A percentile compares a stretch with the other conserved stretches of the same genome.
These are phyloP conservation scores for Mythimna pallens DNA, from an alignment of 2,888 invertebrate species.

Conservation along the genomic window DNA sequence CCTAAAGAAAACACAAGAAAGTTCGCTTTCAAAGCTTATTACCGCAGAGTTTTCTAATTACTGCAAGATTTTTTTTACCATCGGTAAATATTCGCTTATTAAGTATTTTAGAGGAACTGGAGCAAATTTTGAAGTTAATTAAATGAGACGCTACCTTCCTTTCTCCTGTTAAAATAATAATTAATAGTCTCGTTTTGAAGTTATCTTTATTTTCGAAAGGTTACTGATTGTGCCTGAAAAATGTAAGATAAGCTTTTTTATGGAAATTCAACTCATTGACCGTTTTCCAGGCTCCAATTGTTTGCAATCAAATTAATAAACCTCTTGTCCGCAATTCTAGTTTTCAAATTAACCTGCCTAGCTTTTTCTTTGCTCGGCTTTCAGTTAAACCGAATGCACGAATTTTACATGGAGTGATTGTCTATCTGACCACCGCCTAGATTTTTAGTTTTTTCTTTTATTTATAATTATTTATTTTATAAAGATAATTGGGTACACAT, in stretches of 20 bases:
- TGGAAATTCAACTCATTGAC: too few relatives aligned
- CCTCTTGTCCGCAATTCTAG: too few relatives aligned
- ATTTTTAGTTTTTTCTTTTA: too few relatives aligned
- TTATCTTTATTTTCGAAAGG: conserved; percentile 37
- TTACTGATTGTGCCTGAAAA: conserved; percentile 19
- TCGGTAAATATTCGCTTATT: conserved; percentile 59
- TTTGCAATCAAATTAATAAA: too few relatives aligned
- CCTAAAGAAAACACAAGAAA: conserved; percentile 50
- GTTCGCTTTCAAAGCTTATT: conserved; percentile 60
- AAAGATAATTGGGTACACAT: too few relatives aligned
- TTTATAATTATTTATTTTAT: too few relatives aligned
- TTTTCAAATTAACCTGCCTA: too few relatives aligned
- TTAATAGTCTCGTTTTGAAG: conserved; percentile 32
- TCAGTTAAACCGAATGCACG: too few relatives aligned
- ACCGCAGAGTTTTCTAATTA: conserved; percentile 65
- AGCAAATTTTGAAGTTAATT: conserved; percentile 59
- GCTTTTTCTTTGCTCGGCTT: too few relatives aligned
- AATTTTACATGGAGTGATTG: too few relatives aligned
- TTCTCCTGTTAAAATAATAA: conserved; percentile 47
- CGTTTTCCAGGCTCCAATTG: too few relatives aligned
- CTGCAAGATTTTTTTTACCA: conserved; percentile 55
- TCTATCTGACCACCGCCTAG: too few relatives aligned
- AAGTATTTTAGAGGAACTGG: conserved; percentile 52
- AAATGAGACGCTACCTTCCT: conserved; percentile 50
- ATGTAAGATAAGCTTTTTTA: background rate